A percentile compares a stretch with the other conserved stretches of the same genome.
Conservation (phyloP, 2,888 invertebrate species). For the Plebejus melissa region DNA sequence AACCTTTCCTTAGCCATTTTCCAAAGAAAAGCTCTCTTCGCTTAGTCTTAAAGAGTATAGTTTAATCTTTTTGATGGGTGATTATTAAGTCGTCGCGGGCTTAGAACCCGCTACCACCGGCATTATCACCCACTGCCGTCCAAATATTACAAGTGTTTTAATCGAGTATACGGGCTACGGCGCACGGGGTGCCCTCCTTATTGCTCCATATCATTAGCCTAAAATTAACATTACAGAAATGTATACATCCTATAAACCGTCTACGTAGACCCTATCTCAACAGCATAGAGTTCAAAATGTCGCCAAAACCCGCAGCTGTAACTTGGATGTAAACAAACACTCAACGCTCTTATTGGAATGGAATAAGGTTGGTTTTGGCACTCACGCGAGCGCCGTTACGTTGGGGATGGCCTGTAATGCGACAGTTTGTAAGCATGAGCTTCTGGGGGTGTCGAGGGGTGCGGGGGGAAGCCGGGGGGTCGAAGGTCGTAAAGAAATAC, state of each 20-base stretch:
- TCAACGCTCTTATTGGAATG: constrained; percentile 42
- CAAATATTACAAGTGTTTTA: constrained; percentile 30
- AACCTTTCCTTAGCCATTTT: background rate
- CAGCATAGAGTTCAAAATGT: constrained; percentile 48
- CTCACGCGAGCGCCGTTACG: constrained; percentile 50
- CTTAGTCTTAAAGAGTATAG: background rate
- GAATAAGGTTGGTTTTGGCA: constrained; percentile 49
- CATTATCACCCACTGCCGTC: constrained; percentile 27
- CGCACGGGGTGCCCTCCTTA: constrained; percentile 35
- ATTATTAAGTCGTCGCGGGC: background rate
- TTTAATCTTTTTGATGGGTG: background rate
- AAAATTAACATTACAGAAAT: constrained; percentile 64
- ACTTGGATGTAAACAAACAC: constrained; percentile 45
- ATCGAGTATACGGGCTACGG: constrained; percentile 32
- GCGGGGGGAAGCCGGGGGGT: constrained; percentile 47
- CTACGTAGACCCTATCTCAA: constrained; percentile 40
- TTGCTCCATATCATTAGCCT: constrained; percentile 66
- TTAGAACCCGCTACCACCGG: constrained; percentile 26
- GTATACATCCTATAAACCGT: constrained; percentile 44
- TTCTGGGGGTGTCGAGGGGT: constrained; percentile 46
- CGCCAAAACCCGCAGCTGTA: constrained; percentile 40
- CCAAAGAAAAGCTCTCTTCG: background rate
- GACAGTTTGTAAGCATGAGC: constrained; percentile 79
- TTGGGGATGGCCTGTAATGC: constrained; percentile 70
- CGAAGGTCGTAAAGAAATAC: constrained; percentile 66